Conservation (phyloP, 2,888 invertebrate genomes). For the Epirrhoe alternata region DNA sequence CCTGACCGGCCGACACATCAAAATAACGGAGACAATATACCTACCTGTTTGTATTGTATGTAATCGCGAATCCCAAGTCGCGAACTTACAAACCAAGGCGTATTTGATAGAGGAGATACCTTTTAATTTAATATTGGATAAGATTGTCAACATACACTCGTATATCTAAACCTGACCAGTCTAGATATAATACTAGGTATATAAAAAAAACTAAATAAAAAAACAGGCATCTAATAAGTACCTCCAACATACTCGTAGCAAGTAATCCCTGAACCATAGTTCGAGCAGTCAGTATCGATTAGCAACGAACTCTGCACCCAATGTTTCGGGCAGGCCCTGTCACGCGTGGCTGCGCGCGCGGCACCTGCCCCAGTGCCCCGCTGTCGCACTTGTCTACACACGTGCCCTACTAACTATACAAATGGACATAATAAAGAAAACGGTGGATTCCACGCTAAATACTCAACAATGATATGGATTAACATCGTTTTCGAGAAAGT, state of each 20-base stretch:
- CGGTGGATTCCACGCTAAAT: constrained; percentile 1
- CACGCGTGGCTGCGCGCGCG: constrained; percentile 15
- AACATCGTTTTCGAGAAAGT: background rate
- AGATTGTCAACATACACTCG: too few relatives aligned
- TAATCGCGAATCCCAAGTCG: background rate
- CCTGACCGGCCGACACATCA: background rate
- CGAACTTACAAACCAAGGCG: too few relatives aligned
- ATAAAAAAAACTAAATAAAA: too few relatives aligned
- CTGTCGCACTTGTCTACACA: constrained; percentile 13
- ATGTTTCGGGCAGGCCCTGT: constrained; percentile 16
- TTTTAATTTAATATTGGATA: too few relatives aligned
- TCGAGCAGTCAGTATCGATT: constrained; percentile 3
- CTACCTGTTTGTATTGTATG: background rate
- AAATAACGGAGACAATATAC: too few relatives aligned
- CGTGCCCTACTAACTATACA: constrained; percentile 10
- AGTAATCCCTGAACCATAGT: background rate
- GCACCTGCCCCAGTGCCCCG: constrained; percentile 26
- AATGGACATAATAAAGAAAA: constrained; percentile 1
- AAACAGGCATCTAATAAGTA: too few relatives aligned
- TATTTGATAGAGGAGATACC: too few relatives aligned
- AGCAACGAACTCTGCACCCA: constrained; percentile 7
- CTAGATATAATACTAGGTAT: too few relatives aligned
- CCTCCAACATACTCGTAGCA: background rate
- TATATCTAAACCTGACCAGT: too few relatives aligned
- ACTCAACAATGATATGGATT: background rate